Base-by-base conservation (phyloP, 2,113 vertebrate species). In the Hipposideros armiger region DNA sequence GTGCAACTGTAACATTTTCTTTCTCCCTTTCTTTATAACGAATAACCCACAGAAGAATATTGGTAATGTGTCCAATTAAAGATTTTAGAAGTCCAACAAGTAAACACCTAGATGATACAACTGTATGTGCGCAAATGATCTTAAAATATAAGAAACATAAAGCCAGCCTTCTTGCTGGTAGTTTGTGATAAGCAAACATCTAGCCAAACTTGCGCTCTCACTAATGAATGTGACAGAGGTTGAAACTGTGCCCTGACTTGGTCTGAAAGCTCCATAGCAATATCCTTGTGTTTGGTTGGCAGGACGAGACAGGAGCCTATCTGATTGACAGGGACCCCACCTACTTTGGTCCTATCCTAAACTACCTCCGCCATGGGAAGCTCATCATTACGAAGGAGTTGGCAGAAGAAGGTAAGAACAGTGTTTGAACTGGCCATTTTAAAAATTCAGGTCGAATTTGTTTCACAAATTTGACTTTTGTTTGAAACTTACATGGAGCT, bases 311-410 rank as follows among this genome's bases (percentile, higher is more conserved):
- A 0, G 99, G 99, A 52, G 99, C 99, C 0, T 99, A 99, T 98
- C 99, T 99, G 98, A 99, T 99, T 73, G 99, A 99, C 98, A 99
- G 99, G 97, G 99, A 99, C 98, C 99, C 99, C 93, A 99, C 99
- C 0, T 99, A 99, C 97, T 99, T 99, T 26, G 99, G 99, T n/a
- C 99, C 99, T 0, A 99, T 99, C 95, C 99, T 99, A 66, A 99
- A 99, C 98, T 99, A 99, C 98, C 99, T 99, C 97, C 99, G 99
- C n/a, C 99, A 99, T 0, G 99, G 99, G 92, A 99, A 99, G 97
- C 99, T 99, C 97, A 99, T 99, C 98, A 99, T 99, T 96, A 99
- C 99, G 95, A 99, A 99, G 98, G 99, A 99, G 93, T 98, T 99
- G 80, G 99, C 99, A 17, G 99, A 99, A 95, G 99, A 99, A 99